phyloP scores from a whole-genome alignment of 2,888 invertebrate species.

The Busseola fusca region DNA sequence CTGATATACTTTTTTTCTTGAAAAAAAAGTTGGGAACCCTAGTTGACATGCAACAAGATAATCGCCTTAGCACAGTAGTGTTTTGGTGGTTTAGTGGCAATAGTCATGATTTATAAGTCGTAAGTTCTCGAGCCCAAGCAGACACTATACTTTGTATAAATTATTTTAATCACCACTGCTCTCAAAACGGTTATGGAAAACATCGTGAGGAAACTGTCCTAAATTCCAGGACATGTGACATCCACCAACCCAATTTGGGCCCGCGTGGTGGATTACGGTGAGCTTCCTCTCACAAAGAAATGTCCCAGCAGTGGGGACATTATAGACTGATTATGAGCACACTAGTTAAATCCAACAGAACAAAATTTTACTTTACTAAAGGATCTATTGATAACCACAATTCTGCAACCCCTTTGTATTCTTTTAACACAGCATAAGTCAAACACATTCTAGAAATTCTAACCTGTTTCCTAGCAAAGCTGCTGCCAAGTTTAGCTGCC shows the following conservation, averaged over 20 bases:
- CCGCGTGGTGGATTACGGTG: neutral
- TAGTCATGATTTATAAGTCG: too few species aligned
- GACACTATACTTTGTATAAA: too few species aligned
- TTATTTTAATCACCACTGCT: too few species aligned
- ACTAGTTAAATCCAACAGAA: neutral
- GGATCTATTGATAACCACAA: neutral
- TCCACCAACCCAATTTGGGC: neutral
- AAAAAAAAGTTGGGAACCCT: too few species aligned
- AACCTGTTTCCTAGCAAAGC: slow-evolving; percentile 95
- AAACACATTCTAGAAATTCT: neutral
- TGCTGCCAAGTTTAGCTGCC: slow-evolving; percentile 95
- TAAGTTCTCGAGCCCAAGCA: too few species aligned
- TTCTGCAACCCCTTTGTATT: neutral
- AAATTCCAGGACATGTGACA: neutral
- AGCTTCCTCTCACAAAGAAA: neutral
- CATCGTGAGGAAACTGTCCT: neutral
- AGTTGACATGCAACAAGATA: too few species aligned
- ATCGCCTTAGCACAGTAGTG: too few species aligned
- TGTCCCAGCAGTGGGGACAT: too few species aligned
- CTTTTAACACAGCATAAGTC: slow-evolving; percentile 2
- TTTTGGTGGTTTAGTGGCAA: too few species aligned
- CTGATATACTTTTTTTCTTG: too few species aligned
- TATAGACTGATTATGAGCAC: neutral
- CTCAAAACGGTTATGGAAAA: too few species aligned
- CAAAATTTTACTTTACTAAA: neutral